Conservation (phyloP, 2,888 invertebrate species). For the Melieria crassipennis region DNA sequence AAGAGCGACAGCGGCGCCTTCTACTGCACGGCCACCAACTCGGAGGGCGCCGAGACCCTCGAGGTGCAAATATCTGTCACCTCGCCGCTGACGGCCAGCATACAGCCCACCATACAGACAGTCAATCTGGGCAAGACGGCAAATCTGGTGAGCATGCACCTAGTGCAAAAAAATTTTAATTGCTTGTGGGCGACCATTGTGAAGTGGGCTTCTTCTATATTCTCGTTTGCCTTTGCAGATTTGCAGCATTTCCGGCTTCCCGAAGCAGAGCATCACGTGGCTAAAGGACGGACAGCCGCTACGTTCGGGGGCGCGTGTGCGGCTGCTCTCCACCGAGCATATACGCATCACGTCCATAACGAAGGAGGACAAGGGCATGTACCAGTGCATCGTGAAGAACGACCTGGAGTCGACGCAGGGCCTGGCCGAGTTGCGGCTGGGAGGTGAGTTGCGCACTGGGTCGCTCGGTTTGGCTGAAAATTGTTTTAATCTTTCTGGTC, state of each 20-base stretch:
- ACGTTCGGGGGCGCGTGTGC: constrained; percentile 69
- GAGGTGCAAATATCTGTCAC: constrained; percentile 68
- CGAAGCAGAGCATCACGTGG: constrained; percentile 79
- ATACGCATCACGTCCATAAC: constrained; percentile 74
- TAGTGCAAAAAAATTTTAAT: neutral
- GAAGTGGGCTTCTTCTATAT: neutral
- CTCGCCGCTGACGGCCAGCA: constrained; percentile 80
- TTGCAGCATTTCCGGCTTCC: constrained; percentile 86
- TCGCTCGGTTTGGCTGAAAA: constrained; percentile 4
- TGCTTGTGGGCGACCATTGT: neutral
- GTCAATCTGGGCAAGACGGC: constrained; percentile 85
- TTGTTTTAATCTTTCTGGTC: no score
- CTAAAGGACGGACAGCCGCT: constrained; percentile 77
- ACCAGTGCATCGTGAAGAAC: constrained; percentile 88
- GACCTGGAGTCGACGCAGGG: constrained; percentile 84
- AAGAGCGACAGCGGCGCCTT: constrained; percentile 68
- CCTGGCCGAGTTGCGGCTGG: constrained; percentile 79
- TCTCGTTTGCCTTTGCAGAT: constrained; percentile 62
- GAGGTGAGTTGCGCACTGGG: constrained; percentile 69
- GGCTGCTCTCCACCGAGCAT: constrained; percentile 68
- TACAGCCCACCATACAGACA: constrained; percentile 78
- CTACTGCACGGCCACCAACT: constrained; percentile 69
- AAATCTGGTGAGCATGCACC: constrained; percentile 71
- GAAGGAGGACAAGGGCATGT: constrained; percentile 87
- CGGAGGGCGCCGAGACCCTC: constrained; percentile 69